Evolutionary conservation across 2,113 vertebrate genomes (phyloP), one percentile per base, ranked within the genome.

Genomic region (Salvator merianae): DNA sequence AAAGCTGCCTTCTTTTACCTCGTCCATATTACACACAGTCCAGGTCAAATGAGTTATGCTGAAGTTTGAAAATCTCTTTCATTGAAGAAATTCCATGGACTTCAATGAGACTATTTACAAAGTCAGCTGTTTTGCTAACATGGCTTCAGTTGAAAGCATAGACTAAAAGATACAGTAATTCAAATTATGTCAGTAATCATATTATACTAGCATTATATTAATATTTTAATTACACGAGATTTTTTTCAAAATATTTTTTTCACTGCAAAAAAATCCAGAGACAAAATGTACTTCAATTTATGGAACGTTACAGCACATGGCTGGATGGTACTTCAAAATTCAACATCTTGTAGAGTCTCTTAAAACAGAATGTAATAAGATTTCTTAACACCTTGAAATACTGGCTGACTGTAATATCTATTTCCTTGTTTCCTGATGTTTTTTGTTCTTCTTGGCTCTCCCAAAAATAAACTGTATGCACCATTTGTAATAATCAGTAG

Each of bases 61-160:
- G 7, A n/a, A 50, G 22, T 47, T 50, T 20, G 50, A 79, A 76
- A 84, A 63, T 28, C 22, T 32, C 34, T 47, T 24, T 55, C 5
- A 79, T 32, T 47, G 30, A 24, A 62, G 26, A 43, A 84, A 84
- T 47, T 32, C 38, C 18, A 47, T 76, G 20, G 30, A 59, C 30
- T 78, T 77, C 18, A 84, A 50, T 30, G 53, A 79, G n/a, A 79
- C 38, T 28, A 79, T 40, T 50, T 85, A 32, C 30, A 78, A 71
- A 84, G 9, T 36, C n/a, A 84, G 32, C 5, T 43, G 36, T 2
- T 63, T 63, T 74, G 30, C 7, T 18, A 72, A 32, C 47, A 20
- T 36, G 24, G 16, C 32, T 55, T 43, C 32, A 9, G 13, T 32
- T 22, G 50, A 79, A 43, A 43, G 22, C 50, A 84, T 13, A 79